A percentile compares a stretch with the other conserved stretches of the same genome.
Conservation (phyloP, 2,797 vertebrate species). For the Rhincodon typus region DNA sequence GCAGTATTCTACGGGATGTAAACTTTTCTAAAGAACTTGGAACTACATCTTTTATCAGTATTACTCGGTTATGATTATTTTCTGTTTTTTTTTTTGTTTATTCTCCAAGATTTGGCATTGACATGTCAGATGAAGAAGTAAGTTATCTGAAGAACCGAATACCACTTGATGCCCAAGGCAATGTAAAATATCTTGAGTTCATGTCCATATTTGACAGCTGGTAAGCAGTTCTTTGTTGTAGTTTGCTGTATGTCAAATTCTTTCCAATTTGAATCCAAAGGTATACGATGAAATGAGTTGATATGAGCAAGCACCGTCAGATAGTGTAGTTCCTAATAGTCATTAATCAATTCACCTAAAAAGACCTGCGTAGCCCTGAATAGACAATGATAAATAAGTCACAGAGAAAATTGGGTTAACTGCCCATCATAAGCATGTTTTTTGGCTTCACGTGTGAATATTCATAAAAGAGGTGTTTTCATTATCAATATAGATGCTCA, state of each 20-base stretch:
- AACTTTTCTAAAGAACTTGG: not conserved
- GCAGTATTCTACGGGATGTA: not conserved
- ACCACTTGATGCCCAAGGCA: constrained; percentile 39
- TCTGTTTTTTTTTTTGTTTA: not conserved
- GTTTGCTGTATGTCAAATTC: no score
- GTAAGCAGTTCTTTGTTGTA: constrained; percentile 21
- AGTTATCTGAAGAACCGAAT: constrained; percentile 35
- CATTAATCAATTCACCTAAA: not conserved
- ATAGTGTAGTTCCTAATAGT: not conserved
- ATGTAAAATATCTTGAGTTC: constrained; percentile 43
- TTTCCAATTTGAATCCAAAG: not conserved
- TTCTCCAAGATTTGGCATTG: constrained; percentile 39
- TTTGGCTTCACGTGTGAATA: not conserved
- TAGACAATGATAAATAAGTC: not conserved
- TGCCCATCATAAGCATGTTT: not conserved
- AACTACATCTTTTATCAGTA: not conserved
- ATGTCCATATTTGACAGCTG: constrained; percentile 41
- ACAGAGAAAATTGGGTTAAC: not conserved
- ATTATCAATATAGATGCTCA: not conserved
- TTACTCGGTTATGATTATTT: not conserved
- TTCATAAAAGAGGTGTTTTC: not conserved
- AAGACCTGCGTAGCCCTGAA: not conserved
- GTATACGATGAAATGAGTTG: not conserved
- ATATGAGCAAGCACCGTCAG: not conserved
- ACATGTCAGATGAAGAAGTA: constrained; percentile 42